These are phyloP conservation scores for Bombus waltoni DNA, from an alignment of 1,140 invertebrate species.

Conservation along the genomic window DNA sequence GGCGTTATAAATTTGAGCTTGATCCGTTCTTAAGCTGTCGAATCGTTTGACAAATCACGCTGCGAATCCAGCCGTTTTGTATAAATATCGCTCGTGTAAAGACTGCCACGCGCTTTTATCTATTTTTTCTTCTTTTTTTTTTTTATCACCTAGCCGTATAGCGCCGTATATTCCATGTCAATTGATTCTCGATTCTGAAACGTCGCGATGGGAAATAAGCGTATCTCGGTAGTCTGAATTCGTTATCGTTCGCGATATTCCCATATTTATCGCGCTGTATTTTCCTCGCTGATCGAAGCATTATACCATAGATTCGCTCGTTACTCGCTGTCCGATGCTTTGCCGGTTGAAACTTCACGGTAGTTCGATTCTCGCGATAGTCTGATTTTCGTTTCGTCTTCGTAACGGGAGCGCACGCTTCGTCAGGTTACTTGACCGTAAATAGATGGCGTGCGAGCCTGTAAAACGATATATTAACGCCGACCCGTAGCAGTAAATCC, in stretches of 20 bases:
- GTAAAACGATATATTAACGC: slow-evolving; percentile 63
- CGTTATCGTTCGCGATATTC: background rate
- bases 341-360: background rate
- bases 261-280: background rate
- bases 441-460: slow-evolving; percentile 49
- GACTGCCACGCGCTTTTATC: background rate
- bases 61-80: slow-evolving; percentile 21
- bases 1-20: slow-evolving; percentile 64
- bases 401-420: background rate
- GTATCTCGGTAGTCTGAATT: background rate
- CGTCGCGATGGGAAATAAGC: background rate
- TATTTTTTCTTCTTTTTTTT: background rate
- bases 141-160: background rate
- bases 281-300: background rate
- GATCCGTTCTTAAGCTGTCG: slow-evolving; percentile 68
- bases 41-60: slow-evolving; percentile 59
- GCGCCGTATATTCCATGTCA: background rate
- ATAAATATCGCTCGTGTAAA: slow-evolving; percentile 56
- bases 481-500: slow-evolving; percentile 55
- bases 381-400: background rate
- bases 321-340: background rate
- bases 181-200: slow-evolving; percentile 33
- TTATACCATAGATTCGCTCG: background rate
- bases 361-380: background rate
- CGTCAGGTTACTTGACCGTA: slow-evolving; percentile 44